These are phyloP conservation scores for Vultur gryphus DNA, from an alignment of 2,797 vertebrate species.

Conservation along the genomic window DNA sequence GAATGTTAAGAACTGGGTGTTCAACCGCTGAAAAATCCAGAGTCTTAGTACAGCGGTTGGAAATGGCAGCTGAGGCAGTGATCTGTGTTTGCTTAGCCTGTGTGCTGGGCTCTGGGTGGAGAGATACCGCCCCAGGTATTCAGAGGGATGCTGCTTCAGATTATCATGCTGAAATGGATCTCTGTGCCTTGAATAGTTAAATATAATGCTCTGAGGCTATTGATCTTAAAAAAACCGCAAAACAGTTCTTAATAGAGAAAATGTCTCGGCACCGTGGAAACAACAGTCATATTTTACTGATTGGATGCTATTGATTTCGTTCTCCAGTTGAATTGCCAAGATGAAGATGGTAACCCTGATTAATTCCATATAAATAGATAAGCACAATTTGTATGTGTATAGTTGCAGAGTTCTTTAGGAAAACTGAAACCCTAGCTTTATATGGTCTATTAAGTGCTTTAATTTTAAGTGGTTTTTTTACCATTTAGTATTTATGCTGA, in stretches of 20 bases:
- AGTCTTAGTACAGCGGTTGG: neutral
- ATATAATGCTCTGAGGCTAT: neutral
- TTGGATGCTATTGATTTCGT: slow-evolving; percentile 45
- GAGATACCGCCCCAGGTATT: accelerated
- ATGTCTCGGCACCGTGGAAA: neutral
- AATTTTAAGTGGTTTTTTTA: neutral
- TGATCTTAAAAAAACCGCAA: neutral
- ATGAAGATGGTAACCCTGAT: slow-evolving; percentile 57
- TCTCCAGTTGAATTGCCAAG: slow-evolving; percentile 32
- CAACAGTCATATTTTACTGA: slow-evolving; percentile 35
- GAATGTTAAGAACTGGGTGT: neutral
- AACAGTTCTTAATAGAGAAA: neutral
- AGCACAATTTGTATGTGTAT: neutral
- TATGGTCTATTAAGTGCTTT: neutral
- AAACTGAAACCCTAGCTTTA: neutral
- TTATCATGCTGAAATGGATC: neutral
- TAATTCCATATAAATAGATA: slow-evolving; percentile 34
- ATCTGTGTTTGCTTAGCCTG: neutral
- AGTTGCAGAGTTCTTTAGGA: neutral
- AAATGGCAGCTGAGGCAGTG: neutral
- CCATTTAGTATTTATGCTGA: neutral
- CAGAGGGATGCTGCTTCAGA: neutral
- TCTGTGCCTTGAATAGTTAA: neutral
- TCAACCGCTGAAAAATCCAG: neutral
- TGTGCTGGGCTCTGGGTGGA: neutral